phyloP scores from a whole-genome alignment of 2,888 invertebrate species.

The Diadromus collaris region DNA sequence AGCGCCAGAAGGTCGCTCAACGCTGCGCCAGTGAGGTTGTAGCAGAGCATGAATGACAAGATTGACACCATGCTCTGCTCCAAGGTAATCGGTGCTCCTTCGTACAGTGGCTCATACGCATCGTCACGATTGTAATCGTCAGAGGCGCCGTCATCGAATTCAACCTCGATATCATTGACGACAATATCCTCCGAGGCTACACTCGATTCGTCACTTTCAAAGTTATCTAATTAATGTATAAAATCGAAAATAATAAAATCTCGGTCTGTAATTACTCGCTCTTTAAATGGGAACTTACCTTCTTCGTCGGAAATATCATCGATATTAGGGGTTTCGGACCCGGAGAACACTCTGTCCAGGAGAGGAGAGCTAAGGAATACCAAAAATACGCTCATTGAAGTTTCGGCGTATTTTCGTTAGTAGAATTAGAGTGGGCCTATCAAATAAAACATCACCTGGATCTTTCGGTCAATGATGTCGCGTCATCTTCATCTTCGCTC shows the following conservation, averaged over 20 bases:
- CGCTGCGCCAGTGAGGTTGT: constrained; percentile 23
- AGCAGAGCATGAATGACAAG: constrained; percentile 15
- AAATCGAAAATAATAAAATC: too few species aligned
- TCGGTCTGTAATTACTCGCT: too few species aligned
- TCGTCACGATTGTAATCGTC: not conserved
- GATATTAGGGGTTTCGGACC: too few species aligned
- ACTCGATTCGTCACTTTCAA: not conserved
- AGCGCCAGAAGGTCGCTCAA: constrained; percentile 20
- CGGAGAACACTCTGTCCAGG: too few species aligned
- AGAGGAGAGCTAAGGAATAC: too few species aligned
- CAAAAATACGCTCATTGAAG: too few species aligned
- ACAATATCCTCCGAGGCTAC: too few species aligned
- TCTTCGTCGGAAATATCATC: too few species aligned
- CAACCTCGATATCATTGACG: not conserved
- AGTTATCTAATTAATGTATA: not conserved
- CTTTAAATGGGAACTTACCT: not conserved
- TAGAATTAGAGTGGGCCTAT: too few species aligned
- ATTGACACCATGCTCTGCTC: constrained; percentile 36
- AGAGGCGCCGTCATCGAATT: constrained; percentile 2
- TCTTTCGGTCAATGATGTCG: too few species aligned
- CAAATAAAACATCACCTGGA: too few species aligned
- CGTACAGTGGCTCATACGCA: constrained; percentile 11
- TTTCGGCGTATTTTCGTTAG: too few species aligned
- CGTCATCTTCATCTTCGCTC: not conserved
- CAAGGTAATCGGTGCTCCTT: constrained; percentile 24